Percentiles rank a stretch among this genome's conserved stretches.
Evolutionary conservation across 1,140 invertebrate genomes (phyloP).

Genomic region (Microplitis demolitor): DNA sequence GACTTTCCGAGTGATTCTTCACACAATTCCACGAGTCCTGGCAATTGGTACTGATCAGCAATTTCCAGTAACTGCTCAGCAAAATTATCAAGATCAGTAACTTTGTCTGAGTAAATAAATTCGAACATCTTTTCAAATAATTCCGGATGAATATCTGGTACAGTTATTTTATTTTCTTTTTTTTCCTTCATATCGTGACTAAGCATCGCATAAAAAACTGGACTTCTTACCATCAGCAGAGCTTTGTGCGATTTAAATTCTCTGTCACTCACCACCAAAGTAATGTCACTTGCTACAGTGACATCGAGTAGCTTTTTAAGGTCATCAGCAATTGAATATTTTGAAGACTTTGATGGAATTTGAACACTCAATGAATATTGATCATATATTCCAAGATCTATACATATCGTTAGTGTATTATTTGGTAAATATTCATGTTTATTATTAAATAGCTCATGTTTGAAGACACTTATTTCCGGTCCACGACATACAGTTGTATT

Average conservation of each 20-base stretch:
- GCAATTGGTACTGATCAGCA: conserved; percentile 96
- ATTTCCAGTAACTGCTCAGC: conserved; percentile 95
- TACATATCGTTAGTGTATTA: too few relatives aligned
- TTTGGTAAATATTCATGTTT: too few relatives aligned
- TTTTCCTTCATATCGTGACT: conserved; percentile 98
- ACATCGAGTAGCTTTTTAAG: conserved; percentile 92
- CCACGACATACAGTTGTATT: too few relatives aligned
- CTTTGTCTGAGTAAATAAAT: conserved; percentile 97
- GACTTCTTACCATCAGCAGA: conserved; percentile 75
- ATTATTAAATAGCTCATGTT: too few relatives aligned
- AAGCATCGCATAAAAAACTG: conserved; percentile 96
- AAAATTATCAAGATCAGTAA: conserved; percentile 95
- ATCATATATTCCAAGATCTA: too few relatives aligned
- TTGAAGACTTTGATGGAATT: too few relatives aligned
- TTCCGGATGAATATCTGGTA: conserved; percentile 95
- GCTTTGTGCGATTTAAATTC: conserved; percentile 98
- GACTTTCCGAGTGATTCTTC: conserved; percentile 96
- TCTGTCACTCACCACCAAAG: conserved; percentile 85
- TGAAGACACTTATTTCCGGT: too few relatives aligned
- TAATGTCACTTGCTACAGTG: conserved; percentile 95
- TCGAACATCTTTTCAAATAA: conserved; percentile 95
- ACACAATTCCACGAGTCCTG: conserved; percentile 98
- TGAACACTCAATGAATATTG: too few relatives aligned
- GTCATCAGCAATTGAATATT: conserved; percentile 77
- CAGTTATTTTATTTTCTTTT: conserved; percentile 94